Evolutionary conservation across 2,888 invertebrate species (phyloP), one percentile per base, ranked within the genome.

Genomic region (Napeogenes inachia): DNA sequence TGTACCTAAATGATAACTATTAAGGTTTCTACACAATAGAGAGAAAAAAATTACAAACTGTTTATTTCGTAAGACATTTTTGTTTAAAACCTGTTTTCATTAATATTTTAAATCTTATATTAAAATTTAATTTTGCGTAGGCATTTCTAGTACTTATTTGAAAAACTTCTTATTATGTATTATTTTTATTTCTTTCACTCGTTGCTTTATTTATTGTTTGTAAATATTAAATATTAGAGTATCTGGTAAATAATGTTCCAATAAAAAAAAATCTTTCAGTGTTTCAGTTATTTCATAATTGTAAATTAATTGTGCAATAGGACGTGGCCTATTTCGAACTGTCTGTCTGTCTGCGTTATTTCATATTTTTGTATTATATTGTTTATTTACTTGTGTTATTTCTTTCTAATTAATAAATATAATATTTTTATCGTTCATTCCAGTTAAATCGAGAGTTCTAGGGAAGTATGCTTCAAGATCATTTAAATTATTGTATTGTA

Each of bases 401-500:
- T 87, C 84, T 84, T 88, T 88, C 81, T 84, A 84, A 84, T 69
- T 72, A 75, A 80, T 87, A 85, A 80, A 80, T 84, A 84, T 81
- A 84, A 83, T 87, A 87, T 87, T 82, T 87, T 89, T 88, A 89
- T 85, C 82, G 85, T 90, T 89, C 90, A 90, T 90, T 90, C 90
- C 90, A 90, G 82, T 89, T 88, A 86, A 88, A 88, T 89, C 87
- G 86, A 89, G 82, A 84, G 83, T 81, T 84, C 80, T 88, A 88
- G 86, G 74, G 83, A 79, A 21, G 21, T 88, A 86, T 82, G 82
- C 84, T 85, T 87, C 84, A 82, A 84, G 85, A 85, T 87, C 89
- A 89, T 88, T 87, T 88, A 89, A 90, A 90, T 89, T 89, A 90
- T 89, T 89, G 84, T 89, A 89, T 81, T 87, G 86, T 83, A 84